Evolutionary conservation across 2,113 vertebrate species (phyloP).

Genomic region (Dolichallabes microphthalmus): DNA sequence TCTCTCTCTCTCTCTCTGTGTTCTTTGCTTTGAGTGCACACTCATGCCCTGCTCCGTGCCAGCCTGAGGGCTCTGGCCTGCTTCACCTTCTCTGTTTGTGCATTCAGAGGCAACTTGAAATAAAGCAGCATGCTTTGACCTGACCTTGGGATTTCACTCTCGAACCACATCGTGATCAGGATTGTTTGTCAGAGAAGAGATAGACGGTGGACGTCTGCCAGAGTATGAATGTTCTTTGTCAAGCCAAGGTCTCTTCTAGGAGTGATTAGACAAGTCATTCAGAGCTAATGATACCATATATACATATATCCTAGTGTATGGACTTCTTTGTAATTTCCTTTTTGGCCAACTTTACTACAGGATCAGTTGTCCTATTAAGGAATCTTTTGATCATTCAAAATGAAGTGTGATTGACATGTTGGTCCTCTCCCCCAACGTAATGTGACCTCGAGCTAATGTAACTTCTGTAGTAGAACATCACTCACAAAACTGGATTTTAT

Average conservation of each 20-base stretch:
- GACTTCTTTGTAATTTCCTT: too few relatives aligned
- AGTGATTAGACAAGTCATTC: constrained; percentile 4
- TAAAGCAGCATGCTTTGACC: background rate
- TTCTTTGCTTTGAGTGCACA: background rate
- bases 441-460: background rate
- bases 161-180: background rate
- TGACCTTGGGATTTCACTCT: background rate
- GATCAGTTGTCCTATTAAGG: background rate
- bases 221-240: background rate
- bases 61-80: background rate
- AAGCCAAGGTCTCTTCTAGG: constrained; percentile 2
- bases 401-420: too few relatives aligned
- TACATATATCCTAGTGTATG: background rate
- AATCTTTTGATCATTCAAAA: background rate
- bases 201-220: background rate
- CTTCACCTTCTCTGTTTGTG: background rate
- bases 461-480: background rate
- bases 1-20: too few relatives aligned
- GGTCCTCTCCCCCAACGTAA: too few relatives aligned
- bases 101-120: background rate
- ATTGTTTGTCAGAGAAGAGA: constrained; percentile 4
- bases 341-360: background rate
- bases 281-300: background rate
- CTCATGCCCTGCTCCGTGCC: background rate
- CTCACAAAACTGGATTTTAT: background rate